Conservation (phyloP, 1,140 invertebrate species). For the Cecropterus lyciades region DNA sequence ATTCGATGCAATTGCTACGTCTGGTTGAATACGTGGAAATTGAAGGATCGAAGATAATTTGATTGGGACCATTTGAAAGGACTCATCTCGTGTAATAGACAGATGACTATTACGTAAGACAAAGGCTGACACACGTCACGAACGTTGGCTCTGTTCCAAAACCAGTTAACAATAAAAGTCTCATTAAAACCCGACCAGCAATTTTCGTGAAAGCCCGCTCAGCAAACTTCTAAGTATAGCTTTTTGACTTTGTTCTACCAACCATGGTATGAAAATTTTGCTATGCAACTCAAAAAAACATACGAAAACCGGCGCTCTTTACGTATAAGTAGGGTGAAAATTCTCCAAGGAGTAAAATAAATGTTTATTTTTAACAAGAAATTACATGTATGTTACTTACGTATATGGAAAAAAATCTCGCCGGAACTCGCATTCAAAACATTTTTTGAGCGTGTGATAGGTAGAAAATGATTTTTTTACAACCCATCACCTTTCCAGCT, state of each 20-base stretch:
- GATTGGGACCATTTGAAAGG: not conserved
- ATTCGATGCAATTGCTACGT: too few relatives aligned
- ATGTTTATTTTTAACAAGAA: too few relatives aligned
- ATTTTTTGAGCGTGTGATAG: too few relatives aligned
- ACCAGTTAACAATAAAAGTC: constrained; percentile 28
- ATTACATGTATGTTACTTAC: too few relatives aligned
- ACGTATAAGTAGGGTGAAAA: too few relatives aligned
- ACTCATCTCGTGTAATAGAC: not conserved
- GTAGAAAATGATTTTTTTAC: too few relatives aligned
- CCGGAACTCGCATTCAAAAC: too few relatives aligned
- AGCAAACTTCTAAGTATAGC: constrained; percentile 17
- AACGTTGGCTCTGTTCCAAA: constrained; percentile 20
- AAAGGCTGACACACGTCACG: constrained; percentile 32
- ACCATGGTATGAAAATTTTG: not conserved
- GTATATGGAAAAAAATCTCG: too few relatives aligned
- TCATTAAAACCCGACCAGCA: constrained; percentile 28
- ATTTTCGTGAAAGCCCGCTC: constrained; percentile 20
- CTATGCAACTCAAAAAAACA: not conserved
- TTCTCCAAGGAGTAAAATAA: too few relatives aligned
- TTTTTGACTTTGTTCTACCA: constrained; percentile 6
- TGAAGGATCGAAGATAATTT: not conserved
- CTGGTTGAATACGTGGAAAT: too few relatives aligned
- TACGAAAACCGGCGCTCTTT: not conserved
- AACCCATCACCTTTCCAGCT: too few relatives aligned
- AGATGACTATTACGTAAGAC: constrained; percentile 21